Evolutionary conservation across 2,113 vertebrate genomes (phyloP), one percentile per base, ranked within the genome.

Genomic region (Rhipidura dahli): DNA sequence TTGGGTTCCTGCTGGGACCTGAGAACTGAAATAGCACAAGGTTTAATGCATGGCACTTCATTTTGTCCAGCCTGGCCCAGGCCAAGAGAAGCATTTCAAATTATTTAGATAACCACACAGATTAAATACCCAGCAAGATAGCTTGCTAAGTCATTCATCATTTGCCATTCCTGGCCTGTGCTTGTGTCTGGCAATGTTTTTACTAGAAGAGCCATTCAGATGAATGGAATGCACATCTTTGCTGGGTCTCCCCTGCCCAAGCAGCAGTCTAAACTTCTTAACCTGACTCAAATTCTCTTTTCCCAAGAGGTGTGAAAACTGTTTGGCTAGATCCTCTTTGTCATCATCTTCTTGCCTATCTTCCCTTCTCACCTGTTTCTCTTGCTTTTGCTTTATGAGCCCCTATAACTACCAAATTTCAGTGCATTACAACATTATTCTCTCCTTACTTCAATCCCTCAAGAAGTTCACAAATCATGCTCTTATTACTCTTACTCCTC

Each of bases 61-160:
- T 80, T 95, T 86, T 93, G 94, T 81, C 88, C 96, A 92, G 90
- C 22, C 82, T 93, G 71, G 42, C 47, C 83, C 76, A 83, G 51
- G 94, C 96, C 96, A 97, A 96, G 91, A 95, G 95, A 93, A 97
- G 92, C 93, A 96, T 93, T 97, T 96, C 64, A 75, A 92, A 89
- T 96, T 95, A 94, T 95, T 96, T 96, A 90, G 90, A 97, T 83
- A 97, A 92, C 90, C 92, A 95, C 88, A 90, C 93, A 90, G 93
- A 96, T 97, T 94, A 96, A 96, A 91, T 86, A 96, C 75, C 90
- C 90, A 94, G 85, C 71, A 83, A 96, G 94, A 93, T 78, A 96
- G 79, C 94, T 93, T 88, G 87, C 92, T 73, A 95, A 96, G 93
- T 90, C 95, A 95, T 97, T 97, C 83, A 96, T 97, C 96, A 96